Evolutionary conservation across 2,113 vertebrate species (phyloP).

Genomic region (Hylia prasina): DNA sequence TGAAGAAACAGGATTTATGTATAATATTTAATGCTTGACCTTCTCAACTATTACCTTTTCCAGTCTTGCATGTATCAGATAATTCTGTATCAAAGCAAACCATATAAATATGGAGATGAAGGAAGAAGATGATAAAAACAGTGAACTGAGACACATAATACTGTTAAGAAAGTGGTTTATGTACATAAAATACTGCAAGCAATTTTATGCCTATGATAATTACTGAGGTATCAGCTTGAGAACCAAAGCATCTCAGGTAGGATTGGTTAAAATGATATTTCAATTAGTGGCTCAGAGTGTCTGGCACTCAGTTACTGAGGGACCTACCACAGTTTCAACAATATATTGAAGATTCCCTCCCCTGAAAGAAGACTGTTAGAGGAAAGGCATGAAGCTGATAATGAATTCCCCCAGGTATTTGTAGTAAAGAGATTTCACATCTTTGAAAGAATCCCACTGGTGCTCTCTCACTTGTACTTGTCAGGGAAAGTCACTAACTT

Average conservation of each 20-base stretch:
- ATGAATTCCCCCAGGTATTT: background rate
- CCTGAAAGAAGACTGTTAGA: background rate
- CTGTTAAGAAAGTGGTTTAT: background rate
- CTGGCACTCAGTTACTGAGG: background rate
- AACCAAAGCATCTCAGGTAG: background rate
- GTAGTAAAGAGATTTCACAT: background rate
- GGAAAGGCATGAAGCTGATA: background rate
- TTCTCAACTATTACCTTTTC: background rate
- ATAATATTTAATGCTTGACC: background rate
- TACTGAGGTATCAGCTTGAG: background rate
- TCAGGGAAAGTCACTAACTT: background rate
- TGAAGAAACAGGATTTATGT: background rate
- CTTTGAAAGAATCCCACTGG: background rate
- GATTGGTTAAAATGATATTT: background rate
- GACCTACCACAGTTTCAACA: background rate
- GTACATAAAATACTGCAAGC: background rate
- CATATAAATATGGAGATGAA: background rate
- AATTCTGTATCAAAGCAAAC: background rate
- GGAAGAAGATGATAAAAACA: background rate
- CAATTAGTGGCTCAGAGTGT: background rate
- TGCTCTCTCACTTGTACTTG: background rate
- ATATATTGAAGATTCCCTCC: background rate
- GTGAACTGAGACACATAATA: background rate
- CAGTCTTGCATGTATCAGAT: background rate
- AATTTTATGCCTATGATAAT: background rate